These are phyloP conservation scores for Hypanus sabinus DNA, from an alignment of 2,113 vertebrate genomes.

Conservation along the genomic window DNA sequence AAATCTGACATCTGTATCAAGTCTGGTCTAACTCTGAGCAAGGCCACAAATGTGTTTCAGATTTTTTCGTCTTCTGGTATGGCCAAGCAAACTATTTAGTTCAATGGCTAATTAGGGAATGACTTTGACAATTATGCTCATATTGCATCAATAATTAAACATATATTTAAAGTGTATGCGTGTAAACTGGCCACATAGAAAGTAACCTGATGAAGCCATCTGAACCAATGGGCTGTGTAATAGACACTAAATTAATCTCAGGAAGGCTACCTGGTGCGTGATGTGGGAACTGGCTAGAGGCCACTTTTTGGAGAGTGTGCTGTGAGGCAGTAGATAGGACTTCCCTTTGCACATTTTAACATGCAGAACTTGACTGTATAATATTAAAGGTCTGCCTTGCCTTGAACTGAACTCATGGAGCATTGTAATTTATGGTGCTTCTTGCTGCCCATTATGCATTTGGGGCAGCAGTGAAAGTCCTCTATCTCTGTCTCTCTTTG, in stretches of 20 bases:
- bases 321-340: background rate
- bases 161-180: no score
- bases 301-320: background rate
- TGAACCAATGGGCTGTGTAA: background rate
- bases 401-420: background rate
- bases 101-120: no score
- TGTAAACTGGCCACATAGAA: background rate
- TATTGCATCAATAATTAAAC: no score
- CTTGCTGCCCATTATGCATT: no score
- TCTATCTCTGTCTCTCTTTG: no score
- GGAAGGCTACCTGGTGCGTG: background rate
- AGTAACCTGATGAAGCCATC: background rate
- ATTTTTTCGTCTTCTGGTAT: no score
- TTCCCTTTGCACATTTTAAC: background rate
- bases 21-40: no score
- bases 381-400: background rate
- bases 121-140: no score
- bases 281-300: background rate
- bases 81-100: no score
- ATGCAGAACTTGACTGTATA: background rate
- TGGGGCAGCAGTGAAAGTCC: no score
- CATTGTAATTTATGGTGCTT: background rate
- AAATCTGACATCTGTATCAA: no score
- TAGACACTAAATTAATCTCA: background rate
- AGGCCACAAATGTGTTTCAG: no score